Conservation (phyloP, 2,888 invertebrate genomes). For the Troides helena region DNA sequence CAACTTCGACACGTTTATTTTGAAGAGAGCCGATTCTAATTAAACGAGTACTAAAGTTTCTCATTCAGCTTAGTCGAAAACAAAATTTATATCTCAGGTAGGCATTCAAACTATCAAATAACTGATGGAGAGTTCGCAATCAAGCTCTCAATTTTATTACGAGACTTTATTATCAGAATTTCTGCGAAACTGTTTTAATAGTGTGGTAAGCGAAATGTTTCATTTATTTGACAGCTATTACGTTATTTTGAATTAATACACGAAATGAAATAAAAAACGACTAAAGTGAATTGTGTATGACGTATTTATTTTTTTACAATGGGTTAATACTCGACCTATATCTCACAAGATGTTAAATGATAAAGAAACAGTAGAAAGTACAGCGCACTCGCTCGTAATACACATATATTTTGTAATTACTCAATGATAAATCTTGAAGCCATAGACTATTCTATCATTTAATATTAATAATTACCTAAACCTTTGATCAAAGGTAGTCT, state of each 20-base stretch:
- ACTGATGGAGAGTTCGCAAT: conserved; percentile 22
- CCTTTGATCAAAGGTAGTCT: background rate
- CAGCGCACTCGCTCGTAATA: too few relatives aligned
- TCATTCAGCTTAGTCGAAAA: conserved; percentile 8
- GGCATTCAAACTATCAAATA: conserved; percentile 20
- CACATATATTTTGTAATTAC: too few relatives aligned
- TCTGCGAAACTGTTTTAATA: background rate
- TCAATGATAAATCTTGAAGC: too few relatives aligned
- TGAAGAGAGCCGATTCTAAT: conserved; percentile 4
- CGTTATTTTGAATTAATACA: background rate
- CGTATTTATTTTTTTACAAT: too few relatives aligned
- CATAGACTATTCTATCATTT: too few relatives aligned
- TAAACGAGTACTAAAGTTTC: conserved; percentile 8
- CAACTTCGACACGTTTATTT: background rate
- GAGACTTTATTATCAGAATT: conserved; percentile 11
- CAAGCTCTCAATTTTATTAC: conserved; percentile 26
- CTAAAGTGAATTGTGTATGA: too few relatives aligned
- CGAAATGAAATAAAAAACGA: too few relatives aligned
- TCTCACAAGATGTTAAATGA: too few relatives aligned
- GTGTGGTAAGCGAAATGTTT: background rate
- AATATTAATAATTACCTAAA: background rate
- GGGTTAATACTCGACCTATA: too few relatives aligned
- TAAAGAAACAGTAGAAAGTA: too few relatives aligned
- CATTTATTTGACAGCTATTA: background rate
- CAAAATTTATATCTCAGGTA: conserved; percentile 16